These are phyloP conservation scores for Temnopleurus reevesii DNA, from an alignment of 53 echinoderm and acorn worm genomes.

Conservation along the genomic window DNA sequence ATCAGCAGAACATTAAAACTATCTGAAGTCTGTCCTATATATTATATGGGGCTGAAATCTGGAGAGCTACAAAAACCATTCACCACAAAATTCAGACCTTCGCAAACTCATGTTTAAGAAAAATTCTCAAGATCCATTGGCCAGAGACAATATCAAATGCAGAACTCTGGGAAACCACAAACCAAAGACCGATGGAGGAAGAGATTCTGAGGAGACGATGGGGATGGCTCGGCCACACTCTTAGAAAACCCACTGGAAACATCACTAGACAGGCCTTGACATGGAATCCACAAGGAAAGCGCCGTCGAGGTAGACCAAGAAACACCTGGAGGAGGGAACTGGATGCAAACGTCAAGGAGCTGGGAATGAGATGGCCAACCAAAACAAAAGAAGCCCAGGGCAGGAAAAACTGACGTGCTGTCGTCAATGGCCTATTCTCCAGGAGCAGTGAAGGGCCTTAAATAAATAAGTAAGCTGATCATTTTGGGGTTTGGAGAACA, in stretches of 20 bases:
- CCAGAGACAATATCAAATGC: constrained; percentile 4
- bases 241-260: neutral
- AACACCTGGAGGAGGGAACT: too few species aligned
- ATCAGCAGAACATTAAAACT: neutral
- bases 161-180: neutral
- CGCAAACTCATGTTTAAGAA: constrained; percentile 2
- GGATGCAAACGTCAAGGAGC: too few species aligned
- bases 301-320: too few species aligned
- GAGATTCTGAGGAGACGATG: neutral
- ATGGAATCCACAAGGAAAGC: too few species aligned
- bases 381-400: too few species aligned
- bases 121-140: constrained; percentile 20
- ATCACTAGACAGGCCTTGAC: constrained; percentile 5
- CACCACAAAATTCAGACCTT: constrained; percentile 9
- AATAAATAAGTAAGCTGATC: too few species aligned
- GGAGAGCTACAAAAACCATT: neutral
- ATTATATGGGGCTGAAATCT: neutral
- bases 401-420: too few species aligned
- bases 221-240: neutral
- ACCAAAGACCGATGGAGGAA: neutral
- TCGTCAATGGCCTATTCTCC: too few species aligned
- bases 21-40: neutral
- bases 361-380: too few species aligned
- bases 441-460: too few species aligned
- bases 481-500: too few species aligned